Conservation (phyloP, 35 echinoderm and acorn worm genomes). For the Diadema setosum region DNA sequence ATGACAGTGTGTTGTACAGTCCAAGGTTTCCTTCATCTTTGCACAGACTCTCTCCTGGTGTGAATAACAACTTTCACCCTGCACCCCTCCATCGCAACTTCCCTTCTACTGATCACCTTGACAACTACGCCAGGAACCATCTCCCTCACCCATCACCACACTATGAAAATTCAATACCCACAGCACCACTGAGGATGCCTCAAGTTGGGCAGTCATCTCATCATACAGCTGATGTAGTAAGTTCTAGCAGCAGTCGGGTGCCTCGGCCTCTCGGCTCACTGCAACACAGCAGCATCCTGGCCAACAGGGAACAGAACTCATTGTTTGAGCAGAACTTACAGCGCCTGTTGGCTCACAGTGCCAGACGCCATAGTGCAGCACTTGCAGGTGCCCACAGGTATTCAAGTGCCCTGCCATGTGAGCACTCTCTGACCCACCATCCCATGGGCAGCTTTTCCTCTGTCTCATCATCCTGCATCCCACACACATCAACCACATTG, state of each 20-base stretch:
- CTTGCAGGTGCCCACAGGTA: not conserved
- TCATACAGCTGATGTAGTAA: not conserved
- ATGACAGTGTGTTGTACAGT: constrained; percentile 81
- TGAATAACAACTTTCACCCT: not conserved
- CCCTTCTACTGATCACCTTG: constrained; percentile 51
- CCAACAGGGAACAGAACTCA: constrained; percentile 3
- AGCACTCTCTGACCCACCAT: not conserved
- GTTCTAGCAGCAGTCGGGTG: not conserved
- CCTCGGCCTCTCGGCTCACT: not conserved
- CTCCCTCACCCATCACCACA: constrained; percentile 55
- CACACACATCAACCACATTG: not conserved
- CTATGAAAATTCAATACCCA: not conserved
- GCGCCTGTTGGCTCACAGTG: not conserved
- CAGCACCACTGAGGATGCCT: not conserved
- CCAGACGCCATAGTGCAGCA: not conserved
- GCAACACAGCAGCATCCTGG: not conserved
- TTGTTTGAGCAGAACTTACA: not conserved
- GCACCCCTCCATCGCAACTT: constrained; percentile 26
- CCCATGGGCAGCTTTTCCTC: not conserved
- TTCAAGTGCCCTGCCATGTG: not conserved
- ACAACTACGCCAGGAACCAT: constrained; percentile 59
- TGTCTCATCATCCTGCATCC: not conserved
- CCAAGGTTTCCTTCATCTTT: constrained; percentile 62
- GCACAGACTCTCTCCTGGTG: constrained; percentile 32
- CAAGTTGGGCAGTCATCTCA: not conserved